A percentile compares a stretch with the other conserved stretches of the same genome.
Conservation (phyloP, 2,113 vertebrate genomes). For the Bothrops jararaca region DNA sequence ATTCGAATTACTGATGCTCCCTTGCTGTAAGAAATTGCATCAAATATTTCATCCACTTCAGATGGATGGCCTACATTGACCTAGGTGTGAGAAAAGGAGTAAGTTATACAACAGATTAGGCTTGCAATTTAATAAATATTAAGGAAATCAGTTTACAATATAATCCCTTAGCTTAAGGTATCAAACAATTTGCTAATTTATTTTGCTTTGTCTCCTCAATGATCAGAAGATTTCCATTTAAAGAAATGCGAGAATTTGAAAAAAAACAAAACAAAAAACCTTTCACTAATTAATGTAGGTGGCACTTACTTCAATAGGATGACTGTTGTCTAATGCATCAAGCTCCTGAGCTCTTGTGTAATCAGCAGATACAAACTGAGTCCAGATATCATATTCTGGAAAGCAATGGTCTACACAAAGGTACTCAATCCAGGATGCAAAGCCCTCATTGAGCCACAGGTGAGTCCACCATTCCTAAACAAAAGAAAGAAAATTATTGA, state of each 20-base stretch:
- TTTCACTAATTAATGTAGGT: not conserved
- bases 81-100: conserved; percentile 63
- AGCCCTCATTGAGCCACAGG: conserved; percentile 97
- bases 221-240: not conserved
- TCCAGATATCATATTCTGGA: conserved; percentile 99
- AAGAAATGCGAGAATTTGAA: conserved; percentile 8
- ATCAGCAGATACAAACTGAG: conserved; percentile 97
- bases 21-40: conserved; percentile 99
- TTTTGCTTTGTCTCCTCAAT: not conserved
- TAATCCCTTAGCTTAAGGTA: not conserved
- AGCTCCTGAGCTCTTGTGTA: conserved; percentile 96
- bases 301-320: conserved; percentile 89
- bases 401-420: conserved; percentile 98
- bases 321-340: conserved; percentile 97
- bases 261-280: not conserved
- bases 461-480: conserved; percentile 99
- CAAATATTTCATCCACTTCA: conserved; percentile 98
- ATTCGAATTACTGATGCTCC: conserved; percentile 97
- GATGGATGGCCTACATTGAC: conserved; percentile 95
- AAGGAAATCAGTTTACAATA: not conserved
- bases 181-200: not conserved
- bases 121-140: conserved; percentile 21
- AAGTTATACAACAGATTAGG: conserved; percentile 37
- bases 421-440: conserved; percentile 98
- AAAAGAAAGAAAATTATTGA: not conserved